Percentiles rank a stretch among this genome's conserved stretches.
Conservation (phyloP, 1,140 invertebrate species). For the Mercenaria mercenaria region DNA sequence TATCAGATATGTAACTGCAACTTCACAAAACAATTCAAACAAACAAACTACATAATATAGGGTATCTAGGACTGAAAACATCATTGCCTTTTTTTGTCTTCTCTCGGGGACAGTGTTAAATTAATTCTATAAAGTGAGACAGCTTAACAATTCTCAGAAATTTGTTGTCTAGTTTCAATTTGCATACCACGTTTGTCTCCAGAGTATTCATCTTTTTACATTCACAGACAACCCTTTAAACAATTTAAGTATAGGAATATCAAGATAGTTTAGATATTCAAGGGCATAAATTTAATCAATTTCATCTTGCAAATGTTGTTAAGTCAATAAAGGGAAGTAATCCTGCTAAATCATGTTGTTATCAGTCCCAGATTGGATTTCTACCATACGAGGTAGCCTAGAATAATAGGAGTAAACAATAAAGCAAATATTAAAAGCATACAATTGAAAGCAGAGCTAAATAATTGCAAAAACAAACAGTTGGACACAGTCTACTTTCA, state of each 20-base stretch:
- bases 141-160: too few relatives aligned
- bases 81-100: too few relatives aligned
- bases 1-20: constrained; percentile 43
- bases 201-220: too few relatives aligned
- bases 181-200: too few relatives aligned
- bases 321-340: neutral
- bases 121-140: too few relatives aligned
- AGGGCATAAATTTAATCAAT: too few relatives aligned
- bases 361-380: constrained; percentile 27
- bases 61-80: constrained; percentile 23
- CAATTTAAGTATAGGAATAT: too few relatives aligned
- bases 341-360: neutral
- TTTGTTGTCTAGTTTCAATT: too few relatives aligned
- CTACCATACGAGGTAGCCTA: constrained; percentile 39
- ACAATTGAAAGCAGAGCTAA: constrained; percentile 42
- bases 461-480: constrained; percentile 36
- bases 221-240: too few relatives aligned
- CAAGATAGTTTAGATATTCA: too few relatives aligned
- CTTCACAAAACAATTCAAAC: constrained; percentile 51
- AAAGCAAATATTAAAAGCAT: constrained; percentile 50
- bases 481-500: constrained; percentile 21
- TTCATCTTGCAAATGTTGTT: neutral
- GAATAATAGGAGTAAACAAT: neutral
- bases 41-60: constrained; percentile 53
- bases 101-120: too few relatives aligned